Conservation (phyloP, 2,797 vertebrate genomes). For the Tokudaia muenninki region DNA sequence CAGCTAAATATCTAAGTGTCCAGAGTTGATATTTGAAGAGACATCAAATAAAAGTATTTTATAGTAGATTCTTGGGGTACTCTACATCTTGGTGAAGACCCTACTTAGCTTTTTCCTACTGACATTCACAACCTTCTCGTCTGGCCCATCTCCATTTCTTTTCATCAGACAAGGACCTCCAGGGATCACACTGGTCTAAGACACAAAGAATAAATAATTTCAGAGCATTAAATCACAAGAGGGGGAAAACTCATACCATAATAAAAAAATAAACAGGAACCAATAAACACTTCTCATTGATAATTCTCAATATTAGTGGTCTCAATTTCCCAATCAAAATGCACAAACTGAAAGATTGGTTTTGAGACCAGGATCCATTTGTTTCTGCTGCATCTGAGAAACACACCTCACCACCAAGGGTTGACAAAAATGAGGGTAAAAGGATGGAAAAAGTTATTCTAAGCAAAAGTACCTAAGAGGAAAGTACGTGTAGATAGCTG, state of each 20-base stretch:
- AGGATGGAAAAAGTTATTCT: neutral
- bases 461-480: neutral
- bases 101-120: neutral
- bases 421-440: neutral
- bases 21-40: conserved; percentile 59
- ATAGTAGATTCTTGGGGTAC: neutral
- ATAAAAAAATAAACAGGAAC: neutral
- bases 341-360: neutral
- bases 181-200: neutral
- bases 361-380: neutral
- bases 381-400: neutral
- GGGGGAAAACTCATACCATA: neutral
- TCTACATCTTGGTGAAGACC: neutral
- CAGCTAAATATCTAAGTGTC: conserved; percentile 55
- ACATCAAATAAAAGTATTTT: conserved; percentile 64
- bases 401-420: neutral
- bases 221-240: neutral
- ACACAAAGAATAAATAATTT: neutral
- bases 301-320: neutral
- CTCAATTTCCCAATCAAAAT: neutral
- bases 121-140: neutral
- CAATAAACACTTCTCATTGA: neutral
- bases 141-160: neutral
- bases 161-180: neutral
- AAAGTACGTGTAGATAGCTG: neutral